Base-by-base conservation (phyloP, 2,797 vertebrate genomes). In the Tiaroga cobitis region DNA sequence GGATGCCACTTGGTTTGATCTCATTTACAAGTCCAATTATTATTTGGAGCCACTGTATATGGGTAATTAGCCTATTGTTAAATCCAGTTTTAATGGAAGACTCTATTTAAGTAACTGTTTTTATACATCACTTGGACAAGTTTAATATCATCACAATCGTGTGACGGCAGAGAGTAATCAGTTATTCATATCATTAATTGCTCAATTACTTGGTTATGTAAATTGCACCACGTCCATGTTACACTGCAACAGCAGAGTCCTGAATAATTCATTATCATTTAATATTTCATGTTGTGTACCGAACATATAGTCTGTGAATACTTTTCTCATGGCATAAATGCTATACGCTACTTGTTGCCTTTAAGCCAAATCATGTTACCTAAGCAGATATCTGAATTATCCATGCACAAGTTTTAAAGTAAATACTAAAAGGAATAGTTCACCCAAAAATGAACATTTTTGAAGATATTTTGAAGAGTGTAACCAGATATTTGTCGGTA, bases 231-330 rank as follows among this genome's bases (percentile, higher is more conserved):
- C 18, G 86, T 91, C 91, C 88, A 85, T 91, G 88, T 92, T 90
- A 89, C 87, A 87, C 87, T 80, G 87, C 85, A 90, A 90, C 84
- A 84, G 85, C 83, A 69, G 87, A 92, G 73, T 74, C 41, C 80
- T 95, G 91, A 95, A 95, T 95, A 92, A 95, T 95, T 94, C 73
- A 94, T 81, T 83, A 84, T 70, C 67, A 73, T 89, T 93, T 95
- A 87, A 94, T 95, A 94, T 94, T 95, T 94, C 84, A 95, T 93
- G 80, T 19, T 80, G 75, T 76, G 51, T 75, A 86, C 39, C 7
- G n/a, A 86, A 84, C 63, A 85, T 87, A 84, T 80, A 34, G 73
- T 85, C 76, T 85, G 80, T 32, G 39, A 87, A 85, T 84, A 84
- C 59, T 79, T 56, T 85, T 76, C 81, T 80, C 21, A 18, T 13